Percentiles rank a stretch among this genome's conserved stretches.
Conservation (phyloP, 2,797 vertebrate genomes). For the Sarcoramphus papa region DNA sequence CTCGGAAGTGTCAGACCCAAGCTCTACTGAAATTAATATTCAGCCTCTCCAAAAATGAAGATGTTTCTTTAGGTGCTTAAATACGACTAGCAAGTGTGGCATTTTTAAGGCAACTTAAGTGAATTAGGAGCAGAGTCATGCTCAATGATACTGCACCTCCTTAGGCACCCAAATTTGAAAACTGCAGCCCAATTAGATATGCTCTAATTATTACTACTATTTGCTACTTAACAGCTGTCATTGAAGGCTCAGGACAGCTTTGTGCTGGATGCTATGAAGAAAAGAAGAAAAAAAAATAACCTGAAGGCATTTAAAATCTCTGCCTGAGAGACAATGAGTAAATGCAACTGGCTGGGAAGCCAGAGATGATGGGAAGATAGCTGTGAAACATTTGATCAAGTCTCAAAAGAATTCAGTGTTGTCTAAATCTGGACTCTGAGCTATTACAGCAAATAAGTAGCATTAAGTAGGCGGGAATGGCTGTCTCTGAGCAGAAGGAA, state of each 20-base stretch:
- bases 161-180: background rate
- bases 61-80: background rate
- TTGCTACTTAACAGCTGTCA: background rate
- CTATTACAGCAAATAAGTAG: background rate
- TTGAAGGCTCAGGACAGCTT: conserved; percentile 10
- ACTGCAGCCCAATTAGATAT: background rate
- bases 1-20: background rate
- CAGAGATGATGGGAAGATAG: background rate
- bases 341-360: background rate
- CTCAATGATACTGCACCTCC: background rate
- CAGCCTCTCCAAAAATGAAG: background rate
- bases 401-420: background rate
- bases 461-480: conserved; percentile 20
- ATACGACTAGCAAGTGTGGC: background rate
- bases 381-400: background rate
- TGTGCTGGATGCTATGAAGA: background rate
- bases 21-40: background rate
- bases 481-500: background rate
- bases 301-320: background rate
- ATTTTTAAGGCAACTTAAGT: background rate
- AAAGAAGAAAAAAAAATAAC: background rate
- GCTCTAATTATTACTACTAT: conserved; percentile 5
- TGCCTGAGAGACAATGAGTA: background rate
- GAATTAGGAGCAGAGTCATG: background rate
- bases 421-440: conserved; percentile 30